Base-by-base conservation (phyloP, 2,113 vertebrate species). In the Corydoras sp. region DNA sequence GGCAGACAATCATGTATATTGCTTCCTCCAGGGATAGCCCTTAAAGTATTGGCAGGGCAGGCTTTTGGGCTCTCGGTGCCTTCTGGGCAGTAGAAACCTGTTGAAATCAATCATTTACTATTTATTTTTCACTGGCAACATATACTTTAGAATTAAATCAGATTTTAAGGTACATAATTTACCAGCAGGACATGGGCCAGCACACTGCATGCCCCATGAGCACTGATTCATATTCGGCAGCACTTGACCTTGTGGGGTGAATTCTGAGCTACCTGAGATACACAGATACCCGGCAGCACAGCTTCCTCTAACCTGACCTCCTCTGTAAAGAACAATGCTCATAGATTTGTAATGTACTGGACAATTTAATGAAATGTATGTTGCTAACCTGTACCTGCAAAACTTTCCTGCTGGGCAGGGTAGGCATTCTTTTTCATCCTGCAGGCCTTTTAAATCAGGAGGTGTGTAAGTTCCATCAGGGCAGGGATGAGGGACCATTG, bases 251-350 rank as follows among this genome's bases (percentile, higher is more conserved):
- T 77, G 85, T 0, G 92, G 89, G 2, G 77, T 84, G 56, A 89
- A 79, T 55, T 91, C 91, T 10, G 89, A 84, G 79, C 93, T 94
- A 3, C 94, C 92, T 70, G 90, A 87, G 58, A 91, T 43, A 80
- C 94, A 98, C 81, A 95, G 82, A 68, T 89, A 94, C 0, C 93
- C 95, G 35, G 92, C 91, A 64, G 93, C 90, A 81, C 96, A 98
- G 10, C 58, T 70, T 0, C 92, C 94, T 77, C 88, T 85, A 55
- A 96, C 83, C 65, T 62, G 89, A 0, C 95, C 94, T 0, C 68
- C 83, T 83, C 95, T 97, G 77, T 11, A 50, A n/a, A 51, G 9
- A 56, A 43, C 35, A 43, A 24, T 24, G 18, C 18, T 24, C 18
- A 24, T 24, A 24, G 18, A 24, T 24, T 24, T 24, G 1, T 24